Evolutionary conservation across 2,797 vertebrate species (phyloP).

Genomic region (Enoplosus armatus): DNA sequence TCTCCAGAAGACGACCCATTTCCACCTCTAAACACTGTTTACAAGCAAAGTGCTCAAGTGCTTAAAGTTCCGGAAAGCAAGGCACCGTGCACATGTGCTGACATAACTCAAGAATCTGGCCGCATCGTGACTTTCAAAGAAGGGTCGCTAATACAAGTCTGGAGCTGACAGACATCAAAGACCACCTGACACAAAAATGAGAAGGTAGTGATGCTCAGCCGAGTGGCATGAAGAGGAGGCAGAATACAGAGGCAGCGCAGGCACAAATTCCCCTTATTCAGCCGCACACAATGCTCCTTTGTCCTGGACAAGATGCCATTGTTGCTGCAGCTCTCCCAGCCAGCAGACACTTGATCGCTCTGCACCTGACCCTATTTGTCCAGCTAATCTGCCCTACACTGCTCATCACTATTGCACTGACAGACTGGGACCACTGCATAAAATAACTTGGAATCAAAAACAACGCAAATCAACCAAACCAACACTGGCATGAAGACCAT

Average conservation of each 20-base stretch:
- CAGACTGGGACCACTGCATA: neutral
- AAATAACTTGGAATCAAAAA: conserved; percentile 11
- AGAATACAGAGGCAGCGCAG: conserved; percentile 21
- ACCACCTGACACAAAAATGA: conserved; percentile 28
- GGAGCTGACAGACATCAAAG: conserved; percentile 50
- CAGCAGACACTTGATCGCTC: conserved; percentile 62
- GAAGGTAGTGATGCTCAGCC: conserved; percentile 35
- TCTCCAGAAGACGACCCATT: too few species aligned
- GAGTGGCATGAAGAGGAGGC: conserved; percentile 31
- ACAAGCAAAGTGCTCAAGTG: too few species aligned
- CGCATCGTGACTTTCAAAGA: neutral
- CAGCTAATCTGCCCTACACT: conserved; percentile 60
- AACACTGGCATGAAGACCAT: neutral
- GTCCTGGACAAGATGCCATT: conserved; percentile 53
- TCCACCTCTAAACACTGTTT: too few species aligned
- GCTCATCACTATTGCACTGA: conserved; percentile 20
- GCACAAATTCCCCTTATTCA: conserved; percentile 36
- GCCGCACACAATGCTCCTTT: conserved; percentile 58
- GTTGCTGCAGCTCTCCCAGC: conserved; percentile 40
- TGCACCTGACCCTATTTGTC: conserved; percentile 68
- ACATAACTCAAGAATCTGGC: neutral
- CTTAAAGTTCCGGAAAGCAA: neutral
- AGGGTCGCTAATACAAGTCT: conserved; percentile 16
- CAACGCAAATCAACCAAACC: conserved; percentile 3
- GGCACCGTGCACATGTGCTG: neutral